Evolutionary conservation across 2,113 vertebrate species (phyloP), one percentile per base, ranked within the genome.

Genomic region (Entelurus aequoreus): DNA sequence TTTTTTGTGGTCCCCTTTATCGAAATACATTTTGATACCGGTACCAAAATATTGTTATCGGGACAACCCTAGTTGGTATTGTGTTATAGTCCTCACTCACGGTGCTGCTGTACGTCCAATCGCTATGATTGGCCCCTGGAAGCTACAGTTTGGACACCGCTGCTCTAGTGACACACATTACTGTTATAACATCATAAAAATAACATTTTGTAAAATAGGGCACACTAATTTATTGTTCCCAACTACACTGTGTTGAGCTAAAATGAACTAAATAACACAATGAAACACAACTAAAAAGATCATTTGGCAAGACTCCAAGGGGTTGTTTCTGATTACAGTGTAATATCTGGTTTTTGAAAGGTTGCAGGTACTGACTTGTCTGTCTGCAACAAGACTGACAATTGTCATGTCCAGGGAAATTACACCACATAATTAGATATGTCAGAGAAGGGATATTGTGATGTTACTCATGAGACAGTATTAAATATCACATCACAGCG

Each of bases 251-350:
- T 9, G 13, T 37, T 38, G 35, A 38, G 13, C 7, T 37, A 6
- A 54, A 52, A 36, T 6, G 14, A 9, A 54, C 53, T 6, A 40
- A 40, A 40, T 40, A 6, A 8, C 38, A 6, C 6, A 8, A 8
- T 40, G 38, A 0, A 40, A 40, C 38, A 38, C 3, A 40, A 40
- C 38, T 40, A 40, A 60, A 62, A 69, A 52, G 71, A 53, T 71
- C 53, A 66, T 66, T 51, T 5, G 12, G 58, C 49, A 40, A 15
- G 58, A 38, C 65, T 65, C 63, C 51, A 51, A 70, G 19, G 21
- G 5, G 8, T 53, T 14, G 13, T 15, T 59, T 74, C 57, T 47
- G 58, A 36, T n/a, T 14, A 54, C 36, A 54, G 8, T 37, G 1
- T 8, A 14, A 37, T n/a, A 54, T 54, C 35, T 9, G 53, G 35